A percentile compares a stretch with the other conserved stretches of the same genome.
Conservation (phyloP, 2,888 invertebrate genomes). For the Epistrophe eligans region DNA sequence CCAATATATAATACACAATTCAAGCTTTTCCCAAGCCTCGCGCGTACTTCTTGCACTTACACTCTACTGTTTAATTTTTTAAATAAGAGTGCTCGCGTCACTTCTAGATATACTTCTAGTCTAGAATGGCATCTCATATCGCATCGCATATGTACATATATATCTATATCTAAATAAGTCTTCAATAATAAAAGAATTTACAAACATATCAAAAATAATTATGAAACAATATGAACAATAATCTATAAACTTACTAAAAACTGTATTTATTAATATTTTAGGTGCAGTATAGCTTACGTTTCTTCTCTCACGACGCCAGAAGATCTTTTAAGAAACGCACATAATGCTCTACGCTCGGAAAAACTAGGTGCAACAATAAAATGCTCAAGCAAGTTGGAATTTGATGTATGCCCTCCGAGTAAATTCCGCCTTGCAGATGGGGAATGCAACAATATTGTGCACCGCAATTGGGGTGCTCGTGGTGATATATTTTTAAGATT, state of each 20-base stretch:
- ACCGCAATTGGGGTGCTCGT: constrained; percentile 92
- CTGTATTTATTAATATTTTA: constrained; percentile 58
- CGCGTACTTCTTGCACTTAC: too few species aligned
- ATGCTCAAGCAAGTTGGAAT: constrained; percentile 78
- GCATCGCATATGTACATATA: too few species aligned
- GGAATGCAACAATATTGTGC: constrained; percentile 94
- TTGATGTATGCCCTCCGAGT: constrained; percentile 89
- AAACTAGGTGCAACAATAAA: constrained; percentile 78
- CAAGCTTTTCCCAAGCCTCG: too few species aligned
- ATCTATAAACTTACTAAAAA: background rate
- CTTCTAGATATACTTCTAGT: too few species aligned
- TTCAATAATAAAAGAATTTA: too few species aligned
- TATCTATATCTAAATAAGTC: too few species aligned
- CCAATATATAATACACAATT: too few species aligned
- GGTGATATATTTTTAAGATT: constrained; percentile 91
- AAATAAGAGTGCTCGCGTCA: too few species aligned
- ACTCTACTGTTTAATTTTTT: too few species aligned
- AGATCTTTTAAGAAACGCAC: constrained; percentile 80
- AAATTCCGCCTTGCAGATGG: constrained; percentile 93
- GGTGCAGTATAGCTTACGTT: constrained; percentile 79
- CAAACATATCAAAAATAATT: too few species aligned
- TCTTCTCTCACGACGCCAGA: constrained; percentile 80
- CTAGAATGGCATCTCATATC: too few species aligned
- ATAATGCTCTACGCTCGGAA: constrained; percentile 80
- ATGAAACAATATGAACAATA: too few species aligned